Percentiles rank a stretch among this genome's conserved stretches.
These are phyloP conservation scores for Mythimna impura DNA, from an alignment of 2,888 invertebrate genomes.

Conservation along the genomic window DNA sequence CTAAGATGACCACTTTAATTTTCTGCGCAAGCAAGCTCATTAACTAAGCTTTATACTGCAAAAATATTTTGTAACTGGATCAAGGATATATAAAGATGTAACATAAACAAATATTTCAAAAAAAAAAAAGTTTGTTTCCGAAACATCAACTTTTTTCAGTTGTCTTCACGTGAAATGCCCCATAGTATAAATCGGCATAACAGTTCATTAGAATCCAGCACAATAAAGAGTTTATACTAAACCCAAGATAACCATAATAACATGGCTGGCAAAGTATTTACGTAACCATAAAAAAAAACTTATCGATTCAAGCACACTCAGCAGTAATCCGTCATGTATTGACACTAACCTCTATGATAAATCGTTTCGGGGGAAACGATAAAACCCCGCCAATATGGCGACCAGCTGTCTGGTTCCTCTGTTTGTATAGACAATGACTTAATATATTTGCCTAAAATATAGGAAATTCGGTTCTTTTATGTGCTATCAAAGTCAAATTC, in stretches of 20 bases:
- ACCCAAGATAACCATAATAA: slow-evolving; percentile 20
- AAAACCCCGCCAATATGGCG: slow-evolving; percentile 51
- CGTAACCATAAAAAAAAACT: slow-evolving; percentile 41
- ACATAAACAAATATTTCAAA: too few relatives aligned
- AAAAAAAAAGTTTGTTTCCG: too few relatives aligned
- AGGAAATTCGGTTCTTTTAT: slow-evolving; percentile 10
- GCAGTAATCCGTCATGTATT: slow-evolving; percentile 55
- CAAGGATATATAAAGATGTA: too few relatives aligned
- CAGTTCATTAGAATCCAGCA: slow-evolving; percentile 1
- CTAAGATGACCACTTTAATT: too few relatives aligned
- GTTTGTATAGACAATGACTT: slow-evolving; percentile 52
- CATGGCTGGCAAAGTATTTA: slow-evolving; percentile 9
- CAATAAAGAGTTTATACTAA: slow-evolving; percentile 4
- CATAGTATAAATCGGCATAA: not conserved
- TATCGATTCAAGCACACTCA: slow-evolving; percentile 48
- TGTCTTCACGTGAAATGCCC: too few relatives aligned
- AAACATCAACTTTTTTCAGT: too few relatives aligned
- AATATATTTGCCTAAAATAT: slow-evolving; percentile 45
- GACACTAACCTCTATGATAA: slow-evolving; percentile 59
- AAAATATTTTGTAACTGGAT: too few relatives aligned
- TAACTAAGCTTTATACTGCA: too few relatives aligned
- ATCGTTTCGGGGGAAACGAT: slow-evolving; percentile 57
- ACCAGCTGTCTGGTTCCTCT: slow-evolving; percentile 53
- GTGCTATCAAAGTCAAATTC: not conserved
- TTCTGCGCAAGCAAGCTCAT: too few relatives aligned